Evolutionary conservation across 1,140 invertebrate species (phyloP).

Genomic region (Choristoneura fumiferana): DNA sequence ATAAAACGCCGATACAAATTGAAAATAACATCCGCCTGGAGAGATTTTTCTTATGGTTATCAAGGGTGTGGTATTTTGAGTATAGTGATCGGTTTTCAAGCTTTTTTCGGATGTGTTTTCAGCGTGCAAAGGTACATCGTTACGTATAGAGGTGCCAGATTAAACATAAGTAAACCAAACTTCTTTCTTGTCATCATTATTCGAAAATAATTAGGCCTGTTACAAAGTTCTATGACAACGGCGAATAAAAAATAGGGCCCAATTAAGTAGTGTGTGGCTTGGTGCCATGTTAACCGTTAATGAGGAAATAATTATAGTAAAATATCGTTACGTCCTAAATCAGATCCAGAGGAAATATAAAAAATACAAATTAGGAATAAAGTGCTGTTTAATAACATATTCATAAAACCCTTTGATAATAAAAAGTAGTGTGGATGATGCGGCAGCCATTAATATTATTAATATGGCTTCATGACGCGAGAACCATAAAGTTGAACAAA

Average conservation of each 20-base stretch:
- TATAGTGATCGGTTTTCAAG: no score
- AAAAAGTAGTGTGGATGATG: constrained; percentile 62
- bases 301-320: constrained; percentile 16
- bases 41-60: no score
- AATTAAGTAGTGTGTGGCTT: constrained; percentile 12
- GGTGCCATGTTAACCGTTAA: constrained; percentile 7
- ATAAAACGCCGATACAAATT: no score
- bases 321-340: constrained; percentile 17
- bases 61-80: no score
- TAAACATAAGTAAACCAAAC: no score
- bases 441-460: constrained; percentile 72
- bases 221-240: background rate
- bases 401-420: constrained; percentile 51
- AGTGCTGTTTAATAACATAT: constrained; percentile 49
- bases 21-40: no score
- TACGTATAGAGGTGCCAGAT: no score
- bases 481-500: constrained; percentile 75
- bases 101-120: no score
- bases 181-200: background rate
- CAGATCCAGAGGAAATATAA: constrained; percentile 12
- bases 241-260: constrained; percentile 10
- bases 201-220: constrained; percentile 13
- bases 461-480: constrained; percentile 66
- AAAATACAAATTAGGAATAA: constrained; percentile 25
- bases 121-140: no score